phyloP scores from a whole-genome alignment of 2,797 vertebrate genomes.

The Meda fulgida region DNA sequence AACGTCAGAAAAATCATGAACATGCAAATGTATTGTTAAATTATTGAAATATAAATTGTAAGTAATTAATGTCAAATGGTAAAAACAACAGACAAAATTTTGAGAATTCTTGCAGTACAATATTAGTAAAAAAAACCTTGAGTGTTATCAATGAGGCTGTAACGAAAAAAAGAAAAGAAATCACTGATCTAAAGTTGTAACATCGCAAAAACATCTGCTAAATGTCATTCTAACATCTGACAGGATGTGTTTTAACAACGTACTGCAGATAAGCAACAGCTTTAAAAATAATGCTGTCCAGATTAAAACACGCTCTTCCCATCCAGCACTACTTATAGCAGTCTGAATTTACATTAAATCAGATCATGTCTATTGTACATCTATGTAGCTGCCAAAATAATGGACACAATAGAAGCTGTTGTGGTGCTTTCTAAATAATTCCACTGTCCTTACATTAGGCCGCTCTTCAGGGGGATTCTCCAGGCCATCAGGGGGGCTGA shows the following conservation, averaged over 20 bases:
- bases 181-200: background rate
- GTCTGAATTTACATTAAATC: background rate
- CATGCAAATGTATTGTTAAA: background rate
- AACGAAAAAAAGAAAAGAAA: background rate
- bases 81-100: background rate
- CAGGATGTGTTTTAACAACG: background rate
- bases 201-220: background rate
- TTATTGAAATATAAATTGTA: background rate
- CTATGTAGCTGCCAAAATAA: background rate
- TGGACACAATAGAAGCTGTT: background rate
- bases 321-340: background rate
- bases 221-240: background rate
- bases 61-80: background rate
- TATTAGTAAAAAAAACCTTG: background rate
- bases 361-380: background rate
- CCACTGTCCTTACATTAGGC: conserved; percentile 75
- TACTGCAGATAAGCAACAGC: background rate
- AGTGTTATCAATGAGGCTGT: background rate
- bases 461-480: conserved; percentile 87
- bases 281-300: conserved; percentile 5
- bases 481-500: conserved; percentile 88
- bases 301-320: background rate
- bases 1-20: background rate
- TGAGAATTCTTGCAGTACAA: background rate
- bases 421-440: conserved; percentile 1